Base-by-base conservation (phyloP, 2,113 vertebrate genomes). In the Alligator sinensis region DNA sequence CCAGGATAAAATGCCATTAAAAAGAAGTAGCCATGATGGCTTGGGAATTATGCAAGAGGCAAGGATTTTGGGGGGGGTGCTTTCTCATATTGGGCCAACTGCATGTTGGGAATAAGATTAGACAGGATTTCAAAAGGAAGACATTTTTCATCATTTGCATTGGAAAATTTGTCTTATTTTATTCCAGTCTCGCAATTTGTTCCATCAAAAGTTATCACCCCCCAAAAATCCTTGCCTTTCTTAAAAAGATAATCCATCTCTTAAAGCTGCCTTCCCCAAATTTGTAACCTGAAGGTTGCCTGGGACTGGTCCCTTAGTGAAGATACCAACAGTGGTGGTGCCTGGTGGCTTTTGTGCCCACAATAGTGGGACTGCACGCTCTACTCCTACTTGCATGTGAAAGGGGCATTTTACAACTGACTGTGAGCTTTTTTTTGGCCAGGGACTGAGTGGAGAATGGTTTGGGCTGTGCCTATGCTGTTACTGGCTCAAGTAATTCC, bases 261-360 rank as follows among this genome's bases (percentile, higher is more conserved):
- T 63, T 57, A 14, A 11, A 63, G 27, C 30, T 22, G 54, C 38
- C 10, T 16, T 16, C 24, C 18, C 64, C 0, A 0, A 27, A 2
- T 59, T 0, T 2, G 0, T 58, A 10, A 34, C 1, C 0, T 55
- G 12, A 9, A 38, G 64, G 16, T 13, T 75, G 85, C 59, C 59
- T 0, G 1, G 54, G 47, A 25, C 70, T 80, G 27, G 17, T 22
- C 81, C 77, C 28, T 0, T 1, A 22, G 4, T 47, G 38, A 75
- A 11, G 55, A 28, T 2, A 0, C 82, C 28, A 64, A 55, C 38
- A 64, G 34, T 68, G 28, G 28, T 21, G 30, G 34, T 70, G 11
- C 18, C 22, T 34, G 18, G 30, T 34, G 18, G 16, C 11, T 70
- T 70, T 17, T 70, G 30, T 34, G 68, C 30, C 22, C 21, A 68